Evolutionary conservation across 2,113 vertebrate species (phyloP).

Genomic region (Cinclus mexicanus): DNA sequence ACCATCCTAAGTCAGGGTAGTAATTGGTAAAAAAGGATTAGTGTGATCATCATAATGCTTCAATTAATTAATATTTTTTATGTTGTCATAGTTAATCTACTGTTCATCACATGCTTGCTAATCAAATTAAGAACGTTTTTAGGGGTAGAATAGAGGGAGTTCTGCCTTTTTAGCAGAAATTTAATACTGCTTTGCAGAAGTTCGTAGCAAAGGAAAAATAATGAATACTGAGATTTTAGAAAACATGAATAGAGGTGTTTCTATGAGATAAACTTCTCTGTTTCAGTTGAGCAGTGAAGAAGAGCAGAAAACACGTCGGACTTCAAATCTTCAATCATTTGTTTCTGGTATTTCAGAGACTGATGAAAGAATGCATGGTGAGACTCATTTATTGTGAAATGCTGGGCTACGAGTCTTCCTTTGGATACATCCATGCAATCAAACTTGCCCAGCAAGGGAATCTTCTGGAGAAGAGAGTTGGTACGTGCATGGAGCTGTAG

Average conservation of each 20-base stretch:
- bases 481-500: constrained; percentile 74
- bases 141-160: background rate
- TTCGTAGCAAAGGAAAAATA: background rate
- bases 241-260: accelerated
- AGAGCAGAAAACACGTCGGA: background rate
- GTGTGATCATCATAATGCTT: accelerated
- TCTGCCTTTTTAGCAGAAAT: background rate
- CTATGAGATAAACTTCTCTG: background rate
- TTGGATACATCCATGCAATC: constrained; percentile 96
- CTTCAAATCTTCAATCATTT: background rate
- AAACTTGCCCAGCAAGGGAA: constrained; percentile 96
- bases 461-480: constrained; percentile 94
- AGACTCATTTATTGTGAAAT: constrained; percentile 97
- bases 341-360: constrained; percentile 79
- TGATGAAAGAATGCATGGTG: constrained; percentile 98
- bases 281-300: background rate
- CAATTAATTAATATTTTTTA: background rate
- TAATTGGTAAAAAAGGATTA: background rate
- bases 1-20: background rate
- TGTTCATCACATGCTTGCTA: background rate
- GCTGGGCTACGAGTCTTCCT: constrained; percentile 94
- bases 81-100: background rate
- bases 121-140: background rate
- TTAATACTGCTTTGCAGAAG: accelerated
- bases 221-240: accelerated